A percentile compares a stretch with the other conserved stretches of the same genome.
phyloP scores from a whole-genome alignment of 2,113 vertebrate genomes.

The Xenopus borealis region DNA sequence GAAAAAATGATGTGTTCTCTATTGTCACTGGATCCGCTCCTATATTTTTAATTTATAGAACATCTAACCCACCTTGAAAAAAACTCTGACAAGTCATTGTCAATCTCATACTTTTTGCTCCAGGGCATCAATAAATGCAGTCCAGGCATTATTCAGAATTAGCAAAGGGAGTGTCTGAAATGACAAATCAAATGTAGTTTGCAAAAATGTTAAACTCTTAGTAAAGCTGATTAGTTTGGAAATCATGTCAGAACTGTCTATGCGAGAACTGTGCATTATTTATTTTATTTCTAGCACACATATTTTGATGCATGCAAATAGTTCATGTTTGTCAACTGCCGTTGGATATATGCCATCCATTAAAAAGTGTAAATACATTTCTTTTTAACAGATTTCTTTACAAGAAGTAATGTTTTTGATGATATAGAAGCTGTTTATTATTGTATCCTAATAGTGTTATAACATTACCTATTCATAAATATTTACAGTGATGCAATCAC shows the following conservation, averaged over 20 bases:
- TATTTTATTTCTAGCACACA: neutral
- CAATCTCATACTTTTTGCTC: slow-evolving; percentile 15
- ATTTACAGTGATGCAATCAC: too few relatives aligned
- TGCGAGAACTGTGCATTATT: neutral
- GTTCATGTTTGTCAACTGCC: slow-evolving; percentile 8
- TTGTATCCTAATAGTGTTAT: too few relatives aligned
- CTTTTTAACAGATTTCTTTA: too few relatives aligned
- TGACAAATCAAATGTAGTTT: slow-evolving; percentile 18
- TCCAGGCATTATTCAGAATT: slow-evolving; percentile 22
- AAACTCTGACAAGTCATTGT: neutral
- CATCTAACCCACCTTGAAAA: too few relatives aligned
- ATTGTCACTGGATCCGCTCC: too few relatives aligned
- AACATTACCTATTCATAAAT: too few relatives aligned
- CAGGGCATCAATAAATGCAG: slow-evolving; percentile 12
- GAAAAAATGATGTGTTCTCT: too few relatives aligned
- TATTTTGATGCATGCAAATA: neutral
- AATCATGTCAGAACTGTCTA: slow-evolving; percentile 5
- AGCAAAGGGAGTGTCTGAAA: slow-evolving; percentile 19
- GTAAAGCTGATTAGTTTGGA: neutral
- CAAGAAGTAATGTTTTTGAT: too few relatives aligned
- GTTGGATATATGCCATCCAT: neutral
- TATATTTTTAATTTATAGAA: too few relatives aligned
- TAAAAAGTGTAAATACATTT: too few relatives aligned
- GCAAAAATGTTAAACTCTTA: slow-evolving; percentile 6
- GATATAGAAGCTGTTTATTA: too few relatives aligned